These are phyloP conservation scores for Cyanoramphus novaezelandiae DNA, from an alignment of 2,113 vertebrate species.

Conservation along the genomic window DNA sequence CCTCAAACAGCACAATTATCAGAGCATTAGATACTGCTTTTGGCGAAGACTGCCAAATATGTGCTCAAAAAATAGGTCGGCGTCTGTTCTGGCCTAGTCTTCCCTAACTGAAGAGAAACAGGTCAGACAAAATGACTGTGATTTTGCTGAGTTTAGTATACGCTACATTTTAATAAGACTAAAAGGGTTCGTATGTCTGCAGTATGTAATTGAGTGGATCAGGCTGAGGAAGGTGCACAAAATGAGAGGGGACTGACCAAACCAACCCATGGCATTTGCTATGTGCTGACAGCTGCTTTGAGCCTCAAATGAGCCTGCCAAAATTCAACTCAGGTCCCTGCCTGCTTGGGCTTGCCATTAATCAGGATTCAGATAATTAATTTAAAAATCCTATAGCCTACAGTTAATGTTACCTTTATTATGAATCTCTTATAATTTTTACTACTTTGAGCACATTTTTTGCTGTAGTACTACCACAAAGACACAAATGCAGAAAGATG, in stretches of 20 bases:
- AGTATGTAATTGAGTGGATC: background rate
- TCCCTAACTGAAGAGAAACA: background rate
- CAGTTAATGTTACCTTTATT: background rate
- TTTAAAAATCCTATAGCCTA: constrained; percentile 15
- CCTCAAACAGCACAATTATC: background rate
- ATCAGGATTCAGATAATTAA: constrained; percentile 2
- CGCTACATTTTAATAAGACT: background rate
- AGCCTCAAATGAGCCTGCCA: background rate
- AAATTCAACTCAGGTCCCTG: background rate
- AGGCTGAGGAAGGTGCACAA: background rate
- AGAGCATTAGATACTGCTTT: background rate
- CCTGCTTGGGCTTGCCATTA: background rate
- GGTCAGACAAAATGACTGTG: background rate
- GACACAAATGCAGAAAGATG: background rate
- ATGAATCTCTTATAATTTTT: background rate
- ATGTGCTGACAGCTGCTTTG: background rate
- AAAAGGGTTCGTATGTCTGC: background rate
- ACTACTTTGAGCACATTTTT: background rate
- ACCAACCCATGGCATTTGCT: background rate
- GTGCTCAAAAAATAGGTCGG: background rate
- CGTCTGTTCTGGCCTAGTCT: fast-evolving
- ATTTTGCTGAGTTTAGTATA: background rate
- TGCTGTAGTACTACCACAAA: background rate
- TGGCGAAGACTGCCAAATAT: fast-evolving
- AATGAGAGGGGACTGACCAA: background rate